A percentile compares a stretch with the other conserved stretches of the same genome.
Conservation (phyloP, 2,888 invertebrate species). For the Panzeria rudis region DNA sequence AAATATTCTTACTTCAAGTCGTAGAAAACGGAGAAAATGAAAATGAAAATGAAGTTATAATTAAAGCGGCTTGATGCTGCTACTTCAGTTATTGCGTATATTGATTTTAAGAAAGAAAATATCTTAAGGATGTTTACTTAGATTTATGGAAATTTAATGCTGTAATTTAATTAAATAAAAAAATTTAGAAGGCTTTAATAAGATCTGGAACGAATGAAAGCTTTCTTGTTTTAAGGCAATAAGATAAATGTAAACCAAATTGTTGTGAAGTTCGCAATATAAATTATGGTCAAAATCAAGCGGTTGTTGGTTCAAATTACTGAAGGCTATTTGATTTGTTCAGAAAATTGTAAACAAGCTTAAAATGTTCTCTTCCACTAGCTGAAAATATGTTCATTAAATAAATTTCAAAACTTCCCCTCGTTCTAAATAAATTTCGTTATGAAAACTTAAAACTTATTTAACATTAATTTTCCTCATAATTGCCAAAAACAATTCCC, state of each 20-base stretch:
- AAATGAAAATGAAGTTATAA: slow-evolving; percentile 15
- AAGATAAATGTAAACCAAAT: no score
- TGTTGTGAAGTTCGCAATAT: no score
- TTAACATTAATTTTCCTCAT: not conserved
- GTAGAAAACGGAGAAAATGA: not conserved
- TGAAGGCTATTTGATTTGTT: no score
- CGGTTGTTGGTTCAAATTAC: no score
- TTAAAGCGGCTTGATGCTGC: not conserved
- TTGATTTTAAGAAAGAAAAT: not conserved
- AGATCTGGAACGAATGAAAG: no score
- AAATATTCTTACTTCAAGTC: not conserved
- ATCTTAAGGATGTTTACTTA: not conserved
- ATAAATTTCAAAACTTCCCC: not conserved
- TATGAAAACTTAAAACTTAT: not conserved
- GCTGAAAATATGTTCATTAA: no score
- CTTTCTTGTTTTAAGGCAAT: no score
- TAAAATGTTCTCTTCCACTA: no score
- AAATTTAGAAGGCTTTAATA: not conserved
- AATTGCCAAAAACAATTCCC: slow-evolving; percentile 7
- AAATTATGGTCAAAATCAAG: no score
- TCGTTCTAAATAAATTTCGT: not conserved
- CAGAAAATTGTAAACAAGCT: no score
- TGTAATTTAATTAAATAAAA: not conserved
- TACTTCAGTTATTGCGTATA: not conserved
- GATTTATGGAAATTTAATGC: slow-evolving; percentile 2